Evolutionary conservation across 2,113 vertebrate species (phyloP).

Genomic region (Nothoprocta pentlandii): DNA sequence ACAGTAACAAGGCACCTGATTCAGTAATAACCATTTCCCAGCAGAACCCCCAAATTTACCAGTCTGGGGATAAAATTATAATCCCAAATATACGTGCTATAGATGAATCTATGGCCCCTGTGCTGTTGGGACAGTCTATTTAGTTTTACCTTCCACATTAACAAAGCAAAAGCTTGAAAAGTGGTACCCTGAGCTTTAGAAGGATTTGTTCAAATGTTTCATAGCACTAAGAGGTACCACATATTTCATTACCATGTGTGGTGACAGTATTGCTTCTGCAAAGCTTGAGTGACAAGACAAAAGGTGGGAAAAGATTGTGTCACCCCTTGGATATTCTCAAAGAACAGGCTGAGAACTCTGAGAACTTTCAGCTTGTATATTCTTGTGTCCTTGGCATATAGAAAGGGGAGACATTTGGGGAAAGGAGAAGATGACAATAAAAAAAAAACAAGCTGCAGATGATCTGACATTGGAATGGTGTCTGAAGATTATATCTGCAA

Average conservation of each 20-base stretch:
- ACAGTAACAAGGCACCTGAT: not conserved
- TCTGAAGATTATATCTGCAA: not conserved
- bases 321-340: not conserved
- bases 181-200: not conserved
- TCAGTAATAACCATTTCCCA: not conserved
- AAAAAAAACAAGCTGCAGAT: not conserved
- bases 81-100: fast-evolving
- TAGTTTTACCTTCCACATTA: not conserved
- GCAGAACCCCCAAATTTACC: not conserved
- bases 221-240: fast-evolving
- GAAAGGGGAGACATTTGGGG: not conserved
- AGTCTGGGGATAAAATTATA: not conserved
- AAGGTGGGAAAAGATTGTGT: not conserved
- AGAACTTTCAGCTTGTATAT: not conserved
- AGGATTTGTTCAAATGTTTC: not conserved
- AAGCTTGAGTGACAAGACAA: not conserved
- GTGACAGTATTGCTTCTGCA: not conserved
- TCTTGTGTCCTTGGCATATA: not conserved
- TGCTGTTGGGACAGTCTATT: not conserved
- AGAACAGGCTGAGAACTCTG: not conserved
- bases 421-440: not conserved
- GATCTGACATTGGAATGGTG: not conserved
- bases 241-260: fast-evolving
- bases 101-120: not conserved
- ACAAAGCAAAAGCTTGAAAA: not conserved